phyloP scores from a whole-genome alignment of 2,888 invertebrate species.

The Callinectes sapidus region DNA sequence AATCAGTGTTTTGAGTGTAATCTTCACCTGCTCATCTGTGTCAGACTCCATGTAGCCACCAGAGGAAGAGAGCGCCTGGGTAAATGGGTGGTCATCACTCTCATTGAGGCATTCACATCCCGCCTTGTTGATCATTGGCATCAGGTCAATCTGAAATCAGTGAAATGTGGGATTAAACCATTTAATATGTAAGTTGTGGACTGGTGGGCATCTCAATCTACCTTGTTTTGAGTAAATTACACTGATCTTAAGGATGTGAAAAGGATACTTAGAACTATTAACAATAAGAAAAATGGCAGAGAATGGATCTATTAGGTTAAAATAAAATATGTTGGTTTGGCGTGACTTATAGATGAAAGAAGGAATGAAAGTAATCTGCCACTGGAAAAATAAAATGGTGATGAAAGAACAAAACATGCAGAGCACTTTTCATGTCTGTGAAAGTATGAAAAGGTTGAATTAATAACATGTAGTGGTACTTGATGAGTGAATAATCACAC shows the following conservation, averaged over 20 bases:
- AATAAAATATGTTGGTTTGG: neutral
- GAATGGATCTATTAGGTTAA: neutral
- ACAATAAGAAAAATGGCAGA: neutral
- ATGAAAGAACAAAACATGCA: no score
- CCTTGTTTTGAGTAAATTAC: neutral
- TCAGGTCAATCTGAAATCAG: slow-evolving; percentile 88
- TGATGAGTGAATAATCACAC: no score
- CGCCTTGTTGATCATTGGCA: slow-evolving; percentile 88
- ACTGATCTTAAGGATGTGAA: neutral
- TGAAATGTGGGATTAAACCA: slow-evolving; percentile 31
- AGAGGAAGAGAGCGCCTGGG: slow-evolving; percentile 77
- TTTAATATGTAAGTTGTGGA: neutral
- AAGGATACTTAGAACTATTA: neutral
- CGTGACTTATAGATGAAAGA: neutral
- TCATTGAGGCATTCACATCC: slow-evolving; percentile 98
- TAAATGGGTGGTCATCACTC: slow-evolving; percentile 91
- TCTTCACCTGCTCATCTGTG: slow-evolving; percentile 87
- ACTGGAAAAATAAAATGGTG: neutral
- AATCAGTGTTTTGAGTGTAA: neutral
- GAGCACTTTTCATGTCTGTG: no score
- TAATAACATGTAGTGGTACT: no score
- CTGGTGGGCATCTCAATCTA: neutral
- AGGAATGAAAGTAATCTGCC: neutral
- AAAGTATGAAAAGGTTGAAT: no score
- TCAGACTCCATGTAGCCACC: slow-evolving; percentile 76